Conservation (phyloP, 2,888 invertebrate species). For the Craniophora ligustri region DNA sequence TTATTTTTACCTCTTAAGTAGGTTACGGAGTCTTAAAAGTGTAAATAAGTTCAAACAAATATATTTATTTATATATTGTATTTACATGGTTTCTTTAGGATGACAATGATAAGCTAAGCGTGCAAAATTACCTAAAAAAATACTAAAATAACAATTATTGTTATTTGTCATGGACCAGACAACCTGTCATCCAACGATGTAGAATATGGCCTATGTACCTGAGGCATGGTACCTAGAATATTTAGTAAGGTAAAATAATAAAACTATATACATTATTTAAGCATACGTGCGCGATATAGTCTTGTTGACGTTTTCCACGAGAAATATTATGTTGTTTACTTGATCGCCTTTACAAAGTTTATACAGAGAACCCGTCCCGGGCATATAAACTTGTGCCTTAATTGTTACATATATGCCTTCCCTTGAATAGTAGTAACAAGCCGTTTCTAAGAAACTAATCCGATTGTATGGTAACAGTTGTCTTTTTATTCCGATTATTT, state of each 20-base stretch:
- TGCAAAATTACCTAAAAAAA: too few species aligned
- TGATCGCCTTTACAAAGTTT: conserved; percentile 65
- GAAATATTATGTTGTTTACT: conserved; percentile 73
- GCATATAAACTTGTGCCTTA: conserved; percentile 65
- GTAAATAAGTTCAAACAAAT: conserved; percentile 36
- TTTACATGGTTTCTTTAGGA: too few species aligned
- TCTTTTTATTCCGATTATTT: neutral
- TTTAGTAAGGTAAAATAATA: too few species aligned
- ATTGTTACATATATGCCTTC: conserved; percentile 61
- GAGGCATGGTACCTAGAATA: too few species aligned
- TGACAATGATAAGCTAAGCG: too few species aligned
- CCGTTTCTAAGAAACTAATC: neutral
- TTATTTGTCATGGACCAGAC: too few species aligned
- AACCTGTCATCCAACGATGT: too few species aligned
- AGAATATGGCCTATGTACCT: too few species aligned
- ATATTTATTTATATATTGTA: too few species aligned
- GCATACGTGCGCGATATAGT: conserved; percentile 4
- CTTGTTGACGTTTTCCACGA: conserved; percentile 39
- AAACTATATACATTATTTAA: too few species aligned
- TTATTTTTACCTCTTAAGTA: conserved; percentile 72
- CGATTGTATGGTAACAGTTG: neutral
- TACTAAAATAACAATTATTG: too few species aligned
- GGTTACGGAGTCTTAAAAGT: conserved; percentile 55
- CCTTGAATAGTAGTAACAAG: conserved; percentile 40
- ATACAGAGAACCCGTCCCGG: conserved; percentile 60